Percentiles rank a stretch among this genome's conserved stretches.
These are phyloP conservation scores for Ceraclea dissimilis DNA, from an alignment of 2,888 invertebrate species.

Conservation along the genomic window DNA sequence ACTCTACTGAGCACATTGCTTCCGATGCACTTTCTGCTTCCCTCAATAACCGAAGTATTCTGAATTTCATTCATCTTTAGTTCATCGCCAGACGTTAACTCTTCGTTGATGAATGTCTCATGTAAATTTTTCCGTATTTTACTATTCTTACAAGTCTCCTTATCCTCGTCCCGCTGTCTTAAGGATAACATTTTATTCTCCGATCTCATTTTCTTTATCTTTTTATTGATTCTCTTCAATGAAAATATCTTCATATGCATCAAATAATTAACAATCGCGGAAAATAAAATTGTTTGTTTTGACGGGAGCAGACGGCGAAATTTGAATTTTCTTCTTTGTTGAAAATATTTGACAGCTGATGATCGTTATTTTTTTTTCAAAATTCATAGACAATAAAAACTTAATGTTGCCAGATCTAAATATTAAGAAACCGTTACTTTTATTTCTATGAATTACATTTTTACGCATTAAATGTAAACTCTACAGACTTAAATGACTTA, in stretches of 20 bases:
- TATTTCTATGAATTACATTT: too few relatives aligned
- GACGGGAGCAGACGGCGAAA: neutral
- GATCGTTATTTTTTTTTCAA: neutral
- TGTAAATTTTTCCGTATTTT: slow-evolving; percentile 18
- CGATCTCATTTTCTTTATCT: slow-evolving; percentile 14
- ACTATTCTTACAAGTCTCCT: slow-evolving; percentile 7
- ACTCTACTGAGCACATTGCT: slow-evolving; percentile 11
- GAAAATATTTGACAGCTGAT: slow-evolving; percentile 14
- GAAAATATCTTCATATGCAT: slow-evolving; percentile 13
- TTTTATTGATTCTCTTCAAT: slow-evolving; percentile 10
- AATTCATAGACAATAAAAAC: neutral
- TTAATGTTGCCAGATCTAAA: too few relatives aligned
- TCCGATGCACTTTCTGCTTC: neutral
- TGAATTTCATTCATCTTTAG: slow-evolving; percentile 10
- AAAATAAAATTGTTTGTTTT: slow-evolving; percentile 1
- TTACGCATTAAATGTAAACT: too few relatives aligned
- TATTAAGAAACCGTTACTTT: too few relatives aligned
- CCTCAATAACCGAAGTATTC: slow-evolving; percentile 7
- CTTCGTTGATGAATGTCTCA: slow-evolving; percentile 17
- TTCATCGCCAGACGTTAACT: slow-evolving; percentile 3
- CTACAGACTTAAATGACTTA: too few relatives aligned
- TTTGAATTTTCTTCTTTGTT: slow-evolving; percentile 14
- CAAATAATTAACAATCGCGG: neutral
- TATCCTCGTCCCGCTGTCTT: slow-evolving; percentile 15
- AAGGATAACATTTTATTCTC: slow-evolving; percentile 16